Evolutionary conservation across 2,797 vertebrate genomes (phyloP).

Genomic region (Lacerta bilineata): DNA sequence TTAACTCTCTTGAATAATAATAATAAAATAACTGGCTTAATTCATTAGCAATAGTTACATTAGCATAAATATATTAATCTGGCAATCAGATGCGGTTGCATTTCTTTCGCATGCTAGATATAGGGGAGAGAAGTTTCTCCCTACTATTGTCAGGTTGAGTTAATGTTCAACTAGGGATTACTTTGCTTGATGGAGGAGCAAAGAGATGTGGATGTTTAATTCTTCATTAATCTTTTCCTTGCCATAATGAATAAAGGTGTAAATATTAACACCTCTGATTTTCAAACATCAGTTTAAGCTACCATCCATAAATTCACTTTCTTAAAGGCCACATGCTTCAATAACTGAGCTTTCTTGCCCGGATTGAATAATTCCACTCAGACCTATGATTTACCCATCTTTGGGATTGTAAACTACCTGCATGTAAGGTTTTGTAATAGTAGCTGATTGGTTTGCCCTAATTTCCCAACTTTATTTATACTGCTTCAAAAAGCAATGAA

Average conservation of each 20-base stretch:
- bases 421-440: constrained; percentile 46
- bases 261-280: constrained; percentile 81
- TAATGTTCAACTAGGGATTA: constrained; percentile 74
- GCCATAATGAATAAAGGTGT: constrained; percentile 80
- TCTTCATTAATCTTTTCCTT: constrained; percentile 80
- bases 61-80: constrained; percentile 39
- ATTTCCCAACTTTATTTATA: constrained; percentile 49
- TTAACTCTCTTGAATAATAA: constrained; percentile 12
- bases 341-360: constrained; percentile 65
- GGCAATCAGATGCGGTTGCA: constrained; percentile 17
- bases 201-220: constrained; percentile 74
- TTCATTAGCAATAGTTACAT: constrained; percentile 45
- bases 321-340: constrained; percentile 66
- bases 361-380: constrained; percentile 56
- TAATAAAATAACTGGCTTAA: constrained; percentile 38
- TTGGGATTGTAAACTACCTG: constrained; percentile 61
- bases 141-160: constrained; percentile 64
- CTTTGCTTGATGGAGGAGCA: constrained; percentile 69
- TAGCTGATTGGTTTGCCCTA: constrained; percentile 34
- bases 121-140: constrained; percentile 43
- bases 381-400: constrained; percentile 67
- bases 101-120: constrained; percentile 33
- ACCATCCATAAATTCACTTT: constrained; percentile 73
- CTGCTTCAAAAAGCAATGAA: constrained; percentile 4
- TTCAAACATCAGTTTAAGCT: constrained; percentile 75